These are phyloP conservation scores for Himalopsyche japonica DNA, from an alignment of 2,888 invertebrate genomes.

Conservation along the genomic window DNA sequence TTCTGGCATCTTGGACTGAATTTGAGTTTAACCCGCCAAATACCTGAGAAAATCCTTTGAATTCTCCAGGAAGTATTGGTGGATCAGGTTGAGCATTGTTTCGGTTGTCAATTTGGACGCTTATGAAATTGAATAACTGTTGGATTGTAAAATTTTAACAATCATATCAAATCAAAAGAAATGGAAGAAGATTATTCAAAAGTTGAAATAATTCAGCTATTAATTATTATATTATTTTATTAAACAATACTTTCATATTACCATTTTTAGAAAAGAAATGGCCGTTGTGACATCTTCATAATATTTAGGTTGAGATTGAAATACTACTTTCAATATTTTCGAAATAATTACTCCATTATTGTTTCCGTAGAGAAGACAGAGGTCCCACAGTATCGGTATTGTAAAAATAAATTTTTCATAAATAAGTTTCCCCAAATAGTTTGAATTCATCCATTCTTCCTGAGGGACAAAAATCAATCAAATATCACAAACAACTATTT, in stretches of 20 bases:
- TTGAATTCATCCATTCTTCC: constrained; percentile 66
- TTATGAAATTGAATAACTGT: constrained; percentile 59
- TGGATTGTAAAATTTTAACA: neutral
- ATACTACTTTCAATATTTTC: constrained; percentile 67
- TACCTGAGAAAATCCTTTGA: constrained; percentile 54
- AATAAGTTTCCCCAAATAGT: constrained; percentile 69
- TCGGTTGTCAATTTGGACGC: constrained; percentile 57
- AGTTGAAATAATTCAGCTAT: neutral
- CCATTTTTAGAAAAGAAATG: constrained; percentile 59
- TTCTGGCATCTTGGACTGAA: constrained; percentile 31
- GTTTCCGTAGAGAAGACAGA: constrained; percentile 73
- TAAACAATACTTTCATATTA: constrained; percentile 35
- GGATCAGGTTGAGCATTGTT: constrained; percentile 52
- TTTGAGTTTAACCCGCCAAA: constrained; percentile 46
- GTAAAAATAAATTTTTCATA: constrained; percentile 82
- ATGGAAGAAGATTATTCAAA: too few species aligned
- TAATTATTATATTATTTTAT: neutral
- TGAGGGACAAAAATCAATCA: constrained; percentile 43
- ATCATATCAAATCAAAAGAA: too few species aligned
- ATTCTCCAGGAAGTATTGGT: constrained; percentile 56
- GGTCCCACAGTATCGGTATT: constrained; percentile 79
- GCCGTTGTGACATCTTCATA: constrained; percentile 62
- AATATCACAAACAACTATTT: neutral
- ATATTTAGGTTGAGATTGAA: constrained; percentile 69
- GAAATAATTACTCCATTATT: constrained; percentile 65